Base-by-base conservation (phyloP, 1,140 invertebrate genomes). In the Drosophila navojoa region DNA sequence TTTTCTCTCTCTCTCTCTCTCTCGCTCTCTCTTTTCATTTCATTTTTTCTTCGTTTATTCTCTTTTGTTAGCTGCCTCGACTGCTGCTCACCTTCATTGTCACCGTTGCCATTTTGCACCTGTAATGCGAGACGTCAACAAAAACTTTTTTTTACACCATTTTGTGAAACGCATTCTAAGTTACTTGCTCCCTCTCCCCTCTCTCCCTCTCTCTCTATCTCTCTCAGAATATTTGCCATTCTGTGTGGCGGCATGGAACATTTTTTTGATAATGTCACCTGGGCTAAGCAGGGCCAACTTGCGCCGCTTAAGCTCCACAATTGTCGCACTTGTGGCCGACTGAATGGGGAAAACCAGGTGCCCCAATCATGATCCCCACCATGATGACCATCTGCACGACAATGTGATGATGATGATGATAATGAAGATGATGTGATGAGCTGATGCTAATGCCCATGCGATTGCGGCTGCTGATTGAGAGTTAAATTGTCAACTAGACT, bases 71-170 rank as follows among this genome's bases (percentile, higher is more conserved):
- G 32, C 32, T 32, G 11, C 15, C 32, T 0, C 27, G 6, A 9
- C 4, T 11, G 11, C 7, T 16, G 10, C 53, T 57, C 40, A 35
- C 38, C 16, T 11, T 71, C 44, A 60, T 60, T 60, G 44, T 59
- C 69, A 66, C 52, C 69, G 45, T 42, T 32, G 69, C 54, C 42
- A 68, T 57, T 71, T 74, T 71, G 71, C 66, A 70, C 71, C 71
- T 74, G 71, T 74, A 70, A 74, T 74, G 54, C 67, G 71, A 63
- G 71, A 63, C 58, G 66, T 70, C 67, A 74, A 74, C 67, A 74
- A 71, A 74, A 74, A 40, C 35, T 74, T 63, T 74, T 71, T 45
- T 45, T 62, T 74, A 45, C 67, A 73, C 64, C 69, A 58, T 74
- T 74, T 74, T 63, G 58, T 62, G 67, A 45, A 71, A 63, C 59